These are phyloP conservation scores for Phocoena sinus DNA, from an alignment of 2,113 vertebrate species.

Conservation along the genomic window DNA sequence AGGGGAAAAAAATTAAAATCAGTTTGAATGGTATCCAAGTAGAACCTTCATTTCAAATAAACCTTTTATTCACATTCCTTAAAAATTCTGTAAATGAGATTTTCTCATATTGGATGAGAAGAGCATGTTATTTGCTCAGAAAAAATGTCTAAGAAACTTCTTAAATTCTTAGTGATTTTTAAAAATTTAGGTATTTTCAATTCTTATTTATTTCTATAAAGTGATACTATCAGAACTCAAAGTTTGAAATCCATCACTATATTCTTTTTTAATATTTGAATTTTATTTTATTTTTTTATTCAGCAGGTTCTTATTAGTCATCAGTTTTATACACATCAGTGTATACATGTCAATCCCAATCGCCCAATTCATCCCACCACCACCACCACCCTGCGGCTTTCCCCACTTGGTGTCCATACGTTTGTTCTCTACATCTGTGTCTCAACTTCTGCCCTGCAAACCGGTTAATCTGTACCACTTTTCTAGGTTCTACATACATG, in stretches of 20 bases:
- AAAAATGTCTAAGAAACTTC: not conserved
- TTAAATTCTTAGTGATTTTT: not conserved
- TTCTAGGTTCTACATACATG: too few species aligned
- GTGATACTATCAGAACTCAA: not conserved
- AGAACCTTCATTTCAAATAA: constrained; percentile 5
- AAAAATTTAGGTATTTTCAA: not conserved
- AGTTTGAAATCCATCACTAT: not conserved
- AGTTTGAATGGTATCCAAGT: not conserved
- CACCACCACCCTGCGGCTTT: too few species aligned
- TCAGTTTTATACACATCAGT: too few species aligned
- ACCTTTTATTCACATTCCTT: not conserved
- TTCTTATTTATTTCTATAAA: constrained; percentile 27
- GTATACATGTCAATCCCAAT: too few species aligned
- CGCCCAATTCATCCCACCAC: too few species aligned
- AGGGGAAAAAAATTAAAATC: not conserved
- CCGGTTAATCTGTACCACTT: too few species aligned
- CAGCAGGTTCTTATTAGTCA: too few species aligned
- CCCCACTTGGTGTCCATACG: too few species aligned
- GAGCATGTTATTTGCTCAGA: not conserved
- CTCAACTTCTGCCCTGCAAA: too few species aligned
- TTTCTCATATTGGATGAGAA: not conserved
- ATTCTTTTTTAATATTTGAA: too few species aligned
- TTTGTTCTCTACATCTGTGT: too few species aligned
- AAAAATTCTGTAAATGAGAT: not conserved
- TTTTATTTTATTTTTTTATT: too few species aligned